Evolutionary conservation across 2,113 vertebrate genomes (phyloP), one percentile per base, ranked within the genome.

Genomic region (Cyprinodon brontotheroides): DNA sequence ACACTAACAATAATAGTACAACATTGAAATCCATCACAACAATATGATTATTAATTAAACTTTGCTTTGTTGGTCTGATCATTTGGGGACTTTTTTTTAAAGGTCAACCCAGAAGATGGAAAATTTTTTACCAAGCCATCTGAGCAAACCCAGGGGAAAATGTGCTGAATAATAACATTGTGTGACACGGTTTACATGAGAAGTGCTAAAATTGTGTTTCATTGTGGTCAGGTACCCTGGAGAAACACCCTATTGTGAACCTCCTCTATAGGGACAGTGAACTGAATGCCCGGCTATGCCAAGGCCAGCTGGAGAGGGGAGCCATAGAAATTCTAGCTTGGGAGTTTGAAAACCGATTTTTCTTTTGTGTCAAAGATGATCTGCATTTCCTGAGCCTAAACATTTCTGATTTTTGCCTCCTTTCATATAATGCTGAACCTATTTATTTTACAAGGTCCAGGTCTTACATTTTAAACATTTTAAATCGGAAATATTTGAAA

Each of bases 121-220:
- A 81, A 78, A 75, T 59, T 67, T 43, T 68, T 62, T 45, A 70
- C 14, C 47, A 57, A 75, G 57, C 11, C 77, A 62, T 65, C 61
- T 62, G 22, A 8, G 71, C 40, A 70, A 41, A 40, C 39, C 82
- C 39, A 6, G 12, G 15, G 80, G 88, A 81, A 87, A 87, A 87
- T 74, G 81, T 77, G 68, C 60, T 17, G 9, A 74, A 87, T 17
- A 83, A 87, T 84, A 90, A 87, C 84, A 89, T 76, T 86, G 78
- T 90, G 75, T 80, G 79, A 73, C 59, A 63, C 74, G 77, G 69
- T 79, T 72, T 73, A 85, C 82, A 81, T 78, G 82, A 75, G 83
- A 77, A 72, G 13, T 65, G 77, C 67, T 68, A 72, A 77, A 86
- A 89, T 65, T 60, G 81, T 69, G 72, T 75, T 89, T 87, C 74